Percentiles rank a stretch among this genome's conserved stretches.
These are phyloP conservation scores for Eclectus roratus DNA, from an alignment of 2,113 vertebrate genomes.

Conservation along the genomic window DNA sequence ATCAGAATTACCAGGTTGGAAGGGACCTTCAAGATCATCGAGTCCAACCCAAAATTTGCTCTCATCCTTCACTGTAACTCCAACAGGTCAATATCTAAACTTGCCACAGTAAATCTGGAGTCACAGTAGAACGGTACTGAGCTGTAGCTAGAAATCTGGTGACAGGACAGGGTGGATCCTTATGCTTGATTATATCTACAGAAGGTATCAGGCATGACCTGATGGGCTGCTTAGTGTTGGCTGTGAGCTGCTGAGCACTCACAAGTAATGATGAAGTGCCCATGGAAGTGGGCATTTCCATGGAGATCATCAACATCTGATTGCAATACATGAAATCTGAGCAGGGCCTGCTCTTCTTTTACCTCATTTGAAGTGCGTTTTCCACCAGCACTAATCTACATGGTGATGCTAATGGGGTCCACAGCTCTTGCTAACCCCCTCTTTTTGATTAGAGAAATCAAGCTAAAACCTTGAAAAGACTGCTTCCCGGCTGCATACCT, in stretches of 20 bases:
- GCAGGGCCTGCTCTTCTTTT: background rate
- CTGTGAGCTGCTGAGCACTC: background rate
- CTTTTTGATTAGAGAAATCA: background rate
- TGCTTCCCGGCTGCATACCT: background rate
- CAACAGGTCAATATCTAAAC: background rate
- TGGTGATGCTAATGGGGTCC: background rate
- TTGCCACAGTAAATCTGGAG: background rate
- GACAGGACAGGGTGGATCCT: background rate
- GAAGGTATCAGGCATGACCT: background rate
- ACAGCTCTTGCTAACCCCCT: background rate
- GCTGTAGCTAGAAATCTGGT: background rate
- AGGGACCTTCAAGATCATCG: too few relatives aligned
- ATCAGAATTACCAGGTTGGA: too few relatives aligned
- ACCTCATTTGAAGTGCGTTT: background rate
- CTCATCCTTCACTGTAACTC: background rate
- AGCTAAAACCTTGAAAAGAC: background rate
- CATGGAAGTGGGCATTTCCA: background rate
- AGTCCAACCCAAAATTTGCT: too few relatives aligned
- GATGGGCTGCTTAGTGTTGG: background rate
- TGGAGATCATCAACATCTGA: background rate
- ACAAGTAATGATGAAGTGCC: background rate
- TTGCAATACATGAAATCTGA: background rate
- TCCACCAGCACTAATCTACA: background rate
- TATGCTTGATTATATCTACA: background rate
- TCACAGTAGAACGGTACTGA: fast-evolving